Conservation (phyloP, 2,797 vertebrate species). For the Sylvia borin region DNA sequence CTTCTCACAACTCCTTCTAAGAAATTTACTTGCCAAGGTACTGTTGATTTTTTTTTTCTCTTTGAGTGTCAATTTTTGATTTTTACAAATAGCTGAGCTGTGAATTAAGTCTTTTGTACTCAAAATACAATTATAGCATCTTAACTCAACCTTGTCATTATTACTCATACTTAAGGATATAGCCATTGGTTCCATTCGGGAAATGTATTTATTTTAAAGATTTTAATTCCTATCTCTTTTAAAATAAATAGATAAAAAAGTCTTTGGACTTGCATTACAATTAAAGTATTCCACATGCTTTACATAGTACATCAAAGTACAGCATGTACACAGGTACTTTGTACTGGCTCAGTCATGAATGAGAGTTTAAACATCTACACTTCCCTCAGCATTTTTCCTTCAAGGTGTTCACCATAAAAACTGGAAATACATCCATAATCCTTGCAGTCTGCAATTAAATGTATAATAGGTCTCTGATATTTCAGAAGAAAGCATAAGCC, state of each 20-base stretch:
- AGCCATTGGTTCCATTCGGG: not conserved
- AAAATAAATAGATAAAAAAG: not conserved
- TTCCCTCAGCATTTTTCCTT: not conserved
- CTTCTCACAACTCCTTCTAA: conserved; percentile 97
- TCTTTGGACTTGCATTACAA: not conserved
- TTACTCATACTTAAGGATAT: not conserved
- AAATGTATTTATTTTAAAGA: not conserved
- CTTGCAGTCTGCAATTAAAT: not conserved
- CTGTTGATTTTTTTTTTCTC: not conserved
- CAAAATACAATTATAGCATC: not conserved
- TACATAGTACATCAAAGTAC: not conserved
- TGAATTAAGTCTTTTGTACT: not conserved
- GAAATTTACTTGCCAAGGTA: conserved; percentile 98
- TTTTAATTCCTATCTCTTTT: not conserved
- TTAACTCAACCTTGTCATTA: not conserved
- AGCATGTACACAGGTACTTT: not conserved
- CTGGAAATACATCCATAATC: not conserved
- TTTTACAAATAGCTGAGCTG: not conserved
- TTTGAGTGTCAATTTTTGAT: not conserved
- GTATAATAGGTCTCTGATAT: not conserved
- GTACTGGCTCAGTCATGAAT: not conserved
- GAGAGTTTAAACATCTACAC: not conserved
- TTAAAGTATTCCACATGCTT: not conserved
- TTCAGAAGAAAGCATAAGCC: not conserved
- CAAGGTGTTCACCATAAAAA: not conserved